Base-by-base conservation (phyloP, 2,113 vertebrate genomes). In the Mesoclemmys tuberculata region DNA sequence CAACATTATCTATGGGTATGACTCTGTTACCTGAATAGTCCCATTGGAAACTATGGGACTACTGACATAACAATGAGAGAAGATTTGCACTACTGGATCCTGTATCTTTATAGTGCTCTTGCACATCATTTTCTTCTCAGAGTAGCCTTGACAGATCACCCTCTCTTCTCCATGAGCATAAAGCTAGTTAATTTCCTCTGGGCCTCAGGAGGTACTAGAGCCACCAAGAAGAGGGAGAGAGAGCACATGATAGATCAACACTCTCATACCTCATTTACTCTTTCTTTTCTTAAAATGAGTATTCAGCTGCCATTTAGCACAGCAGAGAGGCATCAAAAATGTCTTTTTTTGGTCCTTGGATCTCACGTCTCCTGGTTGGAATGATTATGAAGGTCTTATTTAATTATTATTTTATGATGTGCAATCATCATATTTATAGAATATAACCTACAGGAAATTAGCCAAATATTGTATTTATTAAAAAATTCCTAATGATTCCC, bases 201-300 rank as follows among this genome's bases (percentile, higher is more conserved):
- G 82, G 56, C 87, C 80, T 93, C 87, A 55, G 4, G 68, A 92
- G 80, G 46, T 16, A 95, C 31, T 11, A 31, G 26, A 86, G 35
- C 10, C 79, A 89, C 75, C 80, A 52, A 41, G 80, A 82, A 54
- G 55, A 82, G 84, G 90, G 68, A 55, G 22, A 81, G 80, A 77
- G 44, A 82, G 55, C 52, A 58, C 38, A 92, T 82, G 77, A 75
- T 71, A n/a, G 68, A 77, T 46, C 54, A 91, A n/a, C 31, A 77
- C 61, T 87, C 77, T 35, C 54, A 87, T 75, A 71, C 44, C 79
- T 82, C 84, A 91, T 82, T 64, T 82, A 21, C 54, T 5, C 29
- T 82, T 92, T 82, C 71, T 41, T 82, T 87, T 92, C 82, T 48
- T 87, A 55, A 87, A 92, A 87, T 77, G 46, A 78, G 77, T 78